Evolutionary conservation across 2,888 invertebrate genomes (phyloP).

Genomic region (Pristionchus maxplancki): DNA sequence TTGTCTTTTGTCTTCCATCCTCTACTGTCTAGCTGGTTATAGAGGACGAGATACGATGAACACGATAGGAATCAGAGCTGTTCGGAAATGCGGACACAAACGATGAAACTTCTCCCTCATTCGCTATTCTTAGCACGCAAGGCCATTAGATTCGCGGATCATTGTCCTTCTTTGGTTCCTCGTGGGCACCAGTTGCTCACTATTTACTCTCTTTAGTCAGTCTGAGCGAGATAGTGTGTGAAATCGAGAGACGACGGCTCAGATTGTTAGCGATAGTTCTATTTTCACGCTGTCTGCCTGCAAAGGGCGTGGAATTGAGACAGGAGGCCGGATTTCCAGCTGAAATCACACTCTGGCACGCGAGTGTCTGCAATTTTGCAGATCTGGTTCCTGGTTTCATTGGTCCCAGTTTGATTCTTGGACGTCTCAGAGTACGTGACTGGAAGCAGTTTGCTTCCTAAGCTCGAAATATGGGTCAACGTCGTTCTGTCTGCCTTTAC

Average conservation of each 20-base stretch:
- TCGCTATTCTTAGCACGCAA: background rate
- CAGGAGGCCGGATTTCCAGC: background rate
- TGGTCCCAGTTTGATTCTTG: too few species aligned
- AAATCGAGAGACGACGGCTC: too few species aligned
- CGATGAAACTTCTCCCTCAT: background rate
- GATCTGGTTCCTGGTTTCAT: background rate
- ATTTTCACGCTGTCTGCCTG: background rate
- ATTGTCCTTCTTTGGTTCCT: background rate
- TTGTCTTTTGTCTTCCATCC: too few species aligned
- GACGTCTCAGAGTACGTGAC: background rate
- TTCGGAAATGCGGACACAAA: conserved; percentile 7
- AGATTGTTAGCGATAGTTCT: too few species aligned
- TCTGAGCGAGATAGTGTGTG: too few species aligned
- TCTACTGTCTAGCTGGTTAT: too few species aligned
- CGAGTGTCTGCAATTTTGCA: background rate
- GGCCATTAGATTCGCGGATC: background rate
- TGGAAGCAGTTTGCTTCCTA: background rate
- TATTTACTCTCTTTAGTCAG: too few species aligned
- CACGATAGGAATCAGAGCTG: background rate
- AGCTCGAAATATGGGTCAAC: too few species aligned
- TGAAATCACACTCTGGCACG: background rate
- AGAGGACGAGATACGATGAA: too few species aligned
- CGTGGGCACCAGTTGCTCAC: background rate
- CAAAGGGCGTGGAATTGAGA: background rate
- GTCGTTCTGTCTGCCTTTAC: too few species aligned